Conservation (phyloP, 2,113 vertebrate genomes). For the Cyphomyrus discorhynchus region DNA sequence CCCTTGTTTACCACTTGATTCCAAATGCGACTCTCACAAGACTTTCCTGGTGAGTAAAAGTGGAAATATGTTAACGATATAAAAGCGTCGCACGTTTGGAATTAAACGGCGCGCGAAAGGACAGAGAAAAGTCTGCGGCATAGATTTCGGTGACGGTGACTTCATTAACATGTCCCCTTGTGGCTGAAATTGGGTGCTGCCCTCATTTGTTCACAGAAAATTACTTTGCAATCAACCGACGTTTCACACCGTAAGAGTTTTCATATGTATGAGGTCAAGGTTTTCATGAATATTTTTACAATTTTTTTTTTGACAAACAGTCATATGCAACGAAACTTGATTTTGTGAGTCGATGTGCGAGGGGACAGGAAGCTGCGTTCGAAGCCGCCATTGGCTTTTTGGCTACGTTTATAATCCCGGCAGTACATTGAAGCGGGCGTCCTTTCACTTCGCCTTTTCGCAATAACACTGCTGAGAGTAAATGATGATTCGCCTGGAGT, state of each 20-base stretch:
- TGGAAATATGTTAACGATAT: background rate
- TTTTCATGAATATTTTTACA: background rate
- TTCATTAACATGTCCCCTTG: background rate
- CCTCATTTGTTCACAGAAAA: background rate
- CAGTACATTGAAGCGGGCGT: background rate
- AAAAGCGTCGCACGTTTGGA: background rate
- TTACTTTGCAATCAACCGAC: background rate
- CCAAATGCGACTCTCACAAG: background rate
- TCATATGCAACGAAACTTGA: background rate
- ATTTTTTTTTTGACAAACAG: background rate
- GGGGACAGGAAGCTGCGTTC: background rate
- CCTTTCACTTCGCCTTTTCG: background rate
- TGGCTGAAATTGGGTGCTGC: background rate
- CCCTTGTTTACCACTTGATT: background rate
- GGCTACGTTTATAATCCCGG: background rate
- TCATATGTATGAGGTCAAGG: background rate
- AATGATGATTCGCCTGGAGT: background rate
- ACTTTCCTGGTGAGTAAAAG: background rate
- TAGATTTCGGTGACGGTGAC: background rate
- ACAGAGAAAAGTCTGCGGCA: background rate
- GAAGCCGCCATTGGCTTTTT: background rate
- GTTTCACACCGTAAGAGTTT: background rate
- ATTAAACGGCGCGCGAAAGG: background rate
- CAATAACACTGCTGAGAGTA: background rate
- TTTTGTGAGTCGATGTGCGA: background rate